Conservation (phyloP, 2,888 invertebrate genomes). For the Nomada goodeniana region DNA sequence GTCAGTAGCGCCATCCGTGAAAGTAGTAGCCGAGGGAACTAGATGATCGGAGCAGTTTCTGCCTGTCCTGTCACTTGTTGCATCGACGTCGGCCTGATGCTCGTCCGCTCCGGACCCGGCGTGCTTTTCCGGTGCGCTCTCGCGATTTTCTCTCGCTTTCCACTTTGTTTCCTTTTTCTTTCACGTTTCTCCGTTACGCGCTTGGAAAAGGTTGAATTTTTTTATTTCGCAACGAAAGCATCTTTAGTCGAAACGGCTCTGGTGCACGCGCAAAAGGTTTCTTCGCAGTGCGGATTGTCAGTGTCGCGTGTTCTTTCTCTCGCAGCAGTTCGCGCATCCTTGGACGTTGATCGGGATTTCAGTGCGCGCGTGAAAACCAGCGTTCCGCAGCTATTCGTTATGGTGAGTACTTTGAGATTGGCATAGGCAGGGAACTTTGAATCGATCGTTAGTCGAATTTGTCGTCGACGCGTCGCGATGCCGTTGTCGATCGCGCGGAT, state of each 20-base stretch:
- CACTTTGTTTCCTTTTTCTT: neutral
- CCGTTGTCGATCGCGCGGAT: too few species aligned
- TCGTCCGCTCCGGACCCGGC: conserved; percentile 61
- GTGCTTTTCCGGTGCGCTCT: conserved; percentile 28
- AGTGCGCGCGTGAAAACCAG: neutral
- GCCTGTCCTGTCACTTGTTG: conserved; percentile 80
- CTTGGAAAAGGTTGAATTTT: too few species aligned
- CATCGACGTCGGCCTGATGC: conserved; percentile 76
- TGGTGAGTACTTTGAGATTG: conserved; percentile 33
- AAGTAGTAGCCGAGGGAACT: conserved; percentile 42
- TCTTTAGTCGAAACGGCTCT: neutral
- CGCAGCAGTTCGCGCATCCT: conserved; percentile 17
- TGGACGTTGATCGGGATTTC: neutral
- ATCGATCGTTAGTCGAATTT: neutral
- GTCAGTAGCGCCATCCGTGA: conserved; percentile 56
- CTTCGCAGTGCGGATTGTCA: neutral
- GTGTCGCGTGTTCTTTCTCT: conserved; percentile 21
- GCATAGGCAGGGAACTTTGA: conserved; percentile 28
- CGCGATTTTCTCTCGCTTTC: conserved; percentile 12
- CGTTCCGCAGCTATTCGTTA: neutral
- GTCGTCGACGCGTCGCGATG: too few species aligned
- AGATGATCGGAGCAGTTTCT: conserved; percentile 32
- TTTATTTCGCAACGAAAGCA: neutral
- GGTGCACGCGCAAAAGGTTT: neutral
- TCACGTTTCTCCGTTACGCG: neutral